A percentile compares a stretch with the other conserved stretches of the same genome.
Conservation (phyloP, 2,113 vertebrate species). For the Gadus chalcogrammus region DNA sequence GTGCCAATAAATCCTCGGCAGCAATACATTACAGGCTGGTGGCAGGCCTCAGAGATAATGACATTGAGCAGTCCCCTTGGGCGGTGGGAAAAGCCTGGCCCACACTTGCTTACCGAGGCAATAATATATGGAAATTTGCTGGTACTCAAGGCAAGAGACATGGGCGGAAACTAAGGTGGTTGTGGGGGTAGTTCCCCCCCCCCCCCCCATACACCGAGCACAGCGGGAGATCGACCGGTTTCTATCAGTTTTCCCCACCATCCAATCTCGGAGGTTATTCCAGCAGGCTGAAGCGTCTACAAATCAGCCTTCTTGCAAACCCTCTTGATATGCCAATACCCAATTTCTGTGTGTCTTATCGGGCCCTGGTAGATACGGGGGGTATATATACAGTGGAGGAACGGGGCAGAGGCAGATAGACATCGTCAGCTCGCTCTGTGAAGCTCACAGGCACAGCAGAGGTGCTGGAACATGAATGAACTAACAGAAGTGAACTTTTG, state of each 20-base stretch:
- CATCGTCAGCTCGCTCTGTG: conserved; percentile 11
- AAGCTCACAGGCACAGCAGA: conserved; percentile 10
- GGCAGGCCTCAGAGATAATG: conserved; percentile 73
- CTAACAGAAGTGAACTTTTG: conserved; percentile 32
- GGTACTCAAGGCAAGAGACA: conserved; percentile 27
- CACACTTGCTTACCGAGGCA: conserved; percentile 71
- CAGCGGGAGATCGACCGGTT: conserved; percentile 16
- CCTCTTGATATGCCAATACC: conserved; percentile 37
- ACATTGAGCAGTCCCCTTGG: conserved; percentile 75
- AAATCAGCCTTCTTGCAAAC: conserved; percentile 37
- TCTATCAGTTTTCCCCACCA: conserved; percentile 24
- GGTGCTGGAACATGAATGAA: conserved; percentile 16
- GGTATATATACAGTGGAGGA: conserved; percentile 13
- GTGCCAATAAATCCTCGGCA: conserved; percentile 69
- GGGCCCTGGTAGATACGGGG: conserved; percentile 17
- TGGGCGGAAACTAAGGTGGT: conserved; percentile 6
- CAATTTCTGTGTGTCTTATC: conserved; percentile 24
- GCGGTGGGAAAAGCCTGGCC: conserved; percentile 57
- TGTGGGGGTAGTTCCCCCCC: no score
- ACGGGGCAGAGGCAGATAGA: conserved; percentile 21
- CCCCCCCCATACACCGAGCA: no score
- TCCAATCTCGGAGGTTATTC: conserved; percentile 28
- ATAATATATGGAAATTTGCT: conserved; percentile 69
- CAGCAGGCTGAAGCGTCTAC: conserved; percentile 30
- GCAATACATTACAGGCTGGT: conserved; percentile 74